Evolutionary conservation across 2,888 invertebrate genomes (phyloP), one percentile per base, ranked within the genome.

Genomic region (Adineta ricciae): DNA sequence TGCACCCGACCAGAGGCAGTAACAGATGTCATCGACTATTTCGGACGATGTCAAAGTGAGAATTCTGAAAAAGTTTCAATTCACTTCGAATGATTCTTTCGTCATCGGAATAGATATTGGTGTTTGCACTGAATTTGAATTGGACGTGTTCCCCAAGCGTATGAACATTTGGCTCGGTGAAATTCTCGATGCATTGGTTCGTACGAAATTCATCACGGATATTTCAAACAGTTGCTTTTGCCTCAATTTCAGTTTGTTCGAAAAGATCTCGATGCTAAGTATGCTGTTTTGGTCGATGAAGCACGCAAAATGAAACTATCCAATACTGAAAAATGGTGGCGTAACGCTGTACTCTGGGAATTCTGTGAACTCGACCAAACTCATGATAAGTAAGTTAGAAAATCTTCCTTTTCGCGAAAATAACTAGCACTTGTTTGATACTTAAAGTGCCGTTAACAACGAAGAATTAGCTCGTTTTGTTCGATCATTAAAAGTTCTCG

Each of bases 391-490:
- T 83, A 84, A 83, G 50, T 32, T 32, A 1, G 11, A 64, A 36
- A 38, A 9, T 7, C 1, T 11, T 50, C 32, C 50, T 8, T 32
- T 50, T 72, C 7, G 54, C 27, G 32, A 24, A 9, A 54, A 52
- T 2, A 78, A 27, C 7, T 36, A 32, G 8, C 5, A 8, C 41
- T 27, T 85, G 84, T 52, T 85, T 86, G 83, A 87, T 8, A 86
- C 87, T 89, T 89, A 36, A 88, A 93, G 94, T 89, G 90, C 93
- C 87, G 95, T 98, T 82, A 96, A 96, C 46, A 93, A 95, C 64
- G 96, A 96, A 92, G 97, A 98, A 92, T 92, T 98, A 89, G 96
- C 96, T 93, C 96, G 96, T 84, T 95, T 97, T 90, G 93, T 96
- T 86, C 97, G 97, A 84, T 96, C 96, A 4, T 92, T 98, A 87